Percentiles rank a stretch among this genome's conserved stretches.
phyloP scores from a whole-genome alignment of 2,797 vertebrate species.

The Acridotheres tristis region DNA sequence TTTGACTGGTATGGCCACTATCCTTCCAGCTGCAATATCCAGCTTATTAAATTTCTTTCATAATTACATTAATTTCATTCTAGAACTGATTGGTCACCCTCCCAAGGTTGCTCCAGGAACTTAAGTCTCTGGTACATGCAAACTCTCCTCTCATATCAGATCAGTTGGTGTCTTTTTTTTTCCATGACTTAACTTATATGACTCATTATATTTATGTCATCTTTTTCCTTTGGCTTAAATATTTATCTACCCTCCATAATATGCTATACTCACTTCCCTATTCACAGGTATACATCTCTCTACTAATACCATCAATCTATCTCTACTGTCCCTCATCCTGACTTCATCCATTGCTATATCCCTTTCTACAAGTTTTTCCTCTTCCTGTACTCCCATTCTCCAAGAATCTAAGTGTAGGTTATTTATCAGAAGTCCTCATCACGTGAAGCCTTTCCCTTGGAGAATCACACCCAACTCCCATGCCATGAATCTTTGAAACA shows the following conservation, averaged over 20 bases:
- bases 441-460: background rate
- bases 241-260: background rate
- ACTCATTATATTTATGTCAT: background rate
- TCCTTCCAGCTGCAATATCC: background rate
- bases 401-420: background rate
- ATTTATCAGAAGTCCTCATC: background rate
- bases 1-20: background rate
- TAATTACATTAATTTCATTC: background rate
- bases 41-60: background rate
- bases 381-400: background rate
- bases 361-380: background rate
- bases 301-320: background rate
- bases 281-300: background rate
- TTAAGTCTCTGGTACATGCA: background rate
- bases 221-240: background rate
- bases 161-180: background rate
- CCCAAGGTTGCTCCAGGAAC: background rate
- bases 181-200: background rate
- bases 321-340: background rate
- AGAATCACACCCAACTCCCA: background rate
- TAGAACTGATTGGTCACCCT: background rate
- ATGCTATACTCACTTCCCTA: background rate
- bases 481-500: background rate
- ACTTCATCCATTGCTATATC: background rate
- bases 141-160: background rate